Percentiles rank a stretch among this genome's conserved stretches.
Conservation (phyloP, 2,888 invertebrate species). For the Tenthredo scrophulariae region DNA sequence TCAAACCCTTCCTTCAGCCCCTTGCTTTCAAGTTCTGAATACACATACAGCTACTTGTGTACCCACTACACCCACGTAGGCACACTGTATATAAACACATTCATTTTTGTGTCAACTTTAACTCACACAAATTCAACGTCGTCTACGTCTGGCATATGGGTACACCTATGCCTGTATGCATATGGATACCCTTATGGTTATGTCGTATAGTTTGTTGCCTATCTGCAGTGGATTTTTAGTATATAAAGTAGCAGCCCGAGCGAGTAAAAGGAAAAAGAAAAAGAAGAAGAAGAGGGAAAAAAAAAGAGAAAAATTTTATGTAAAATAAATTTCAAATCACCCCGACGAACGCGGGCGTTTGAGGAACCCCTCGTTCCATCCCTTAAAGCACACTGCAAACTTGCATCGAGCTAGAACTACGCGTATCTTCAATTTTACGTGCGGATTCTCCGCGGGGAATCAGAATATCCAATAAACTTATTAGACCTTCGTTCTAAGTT, state of each 20-base stretch:
- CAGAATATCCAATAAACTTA: not conserved
- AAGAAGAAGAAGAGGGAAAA: too few relatives aligned
- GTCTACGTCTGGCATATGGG: not conserved
- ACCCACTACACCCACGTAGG: not conserved
- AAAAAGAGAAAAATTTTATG: not conserved
- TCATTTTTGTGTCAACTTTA: not conserved
- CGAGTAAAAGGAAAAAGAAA: not conserved
- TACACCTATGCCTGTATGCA: not conserved
- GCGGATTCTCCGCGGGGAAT: not conserved
- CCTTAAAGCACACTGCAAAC: not conserved
- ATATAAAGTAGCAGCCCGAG: not conserved
- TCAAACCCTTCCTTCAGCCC: not conserved
- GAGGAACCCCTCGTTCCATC: not conserved
- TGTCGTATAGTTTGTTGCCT: not conserved
- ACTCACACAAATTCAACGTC: not conserved
- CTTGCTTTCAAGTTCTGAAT: not conserved
- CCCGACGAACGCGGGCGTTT: not conserved
- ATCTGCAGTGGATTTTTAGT: not conserved
- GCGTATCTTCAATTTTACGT: not conserved
- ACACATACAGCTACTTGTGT: not conserved
- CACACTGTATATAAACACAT: not conserved
- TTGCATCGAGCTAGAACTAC: not conserved
- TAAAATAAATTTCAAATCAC: conserved; percentile 4
- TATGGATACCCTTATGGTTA: not conserved
- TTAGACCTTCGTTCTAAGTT: not conserved